Percentiles rank a stretch among this genome's conserved stretches.
phyloP scores from a whole-genome alignment of 2,113 vertebrate genomes.

The Jacana jacana region DNA sequence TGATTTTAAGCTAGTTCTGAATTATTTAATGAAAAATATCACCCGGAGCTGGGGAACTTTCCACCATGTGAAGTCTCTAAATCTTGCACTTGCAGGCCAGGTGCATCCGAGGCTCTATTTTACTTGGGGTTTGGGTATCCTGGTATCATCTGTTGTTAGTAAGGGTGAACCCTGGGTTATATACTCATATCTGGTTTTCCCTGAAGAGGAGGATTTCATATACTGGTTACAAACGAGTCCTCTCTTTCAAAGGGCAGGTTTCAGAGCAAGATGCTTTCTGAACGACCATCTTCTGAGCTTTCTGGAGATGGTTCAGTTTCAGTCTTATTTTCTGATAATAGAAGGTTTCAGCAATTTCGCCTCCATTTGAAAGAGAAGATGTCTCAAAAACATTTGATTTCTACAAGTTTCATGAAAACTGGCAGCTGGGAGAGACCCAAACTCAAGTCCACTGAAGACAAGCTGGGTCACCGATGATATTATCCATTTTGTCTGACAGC shows the following conservation, averaged over 20 bases:
- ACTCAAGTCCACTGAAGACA: neutral
- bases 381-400: neutral
- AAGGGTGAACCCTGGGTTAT: neutral
- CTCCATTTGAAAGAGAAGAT: neutral
- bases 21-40: neutral
- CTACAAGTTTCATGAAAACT: neutral
- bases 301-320: neutral
- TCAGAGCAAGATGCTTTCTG: neutral
- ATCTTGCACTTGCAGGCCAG: neutral
- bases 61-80: neutral
- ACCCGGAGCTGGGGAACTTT: neutral
- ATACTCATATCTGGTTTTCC: neutral
- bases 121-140: neutral
- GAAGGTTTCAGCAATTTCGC: neutral
- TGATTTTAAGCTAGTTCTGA: neutral
- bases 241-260: neutral
- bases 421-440: neutral
- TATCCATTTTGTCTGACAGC: neutral
- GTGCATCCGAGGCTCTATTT: neutral
- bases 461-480: neutral
- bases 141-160: neutral
- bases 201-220: neutral
- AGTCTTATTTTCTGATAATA: neutral
- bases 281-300: neutral
- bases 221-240: fast-evolving